Evolutionary conservation across 2,113 vertebrate species (phyloP), one percentile per base, ranked within the genome.

Genomic region (Syngnathus typhle): DNA sequence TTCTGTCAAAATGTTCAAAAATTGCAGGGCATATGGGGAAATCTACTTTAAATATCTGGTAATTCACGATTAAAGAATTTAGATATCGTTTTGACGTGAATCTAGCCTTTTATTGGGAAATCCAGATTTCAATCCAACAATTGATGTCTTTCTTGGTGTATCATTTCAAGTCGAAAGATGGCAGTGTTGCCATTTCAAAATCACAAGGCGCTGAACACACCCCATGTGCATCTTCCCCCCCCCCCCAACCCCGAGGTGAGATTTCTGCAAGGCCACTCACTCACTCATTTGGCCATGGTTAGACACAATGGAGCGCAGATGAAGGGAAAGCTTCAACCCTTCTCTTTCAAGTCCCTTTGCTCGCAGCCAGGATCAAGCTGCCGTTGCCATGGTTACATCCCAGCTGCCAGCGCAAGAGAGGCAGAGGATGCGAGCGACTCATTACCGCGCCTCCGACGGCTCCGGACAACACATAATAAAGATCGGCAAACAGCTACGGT

Each of bases 301-400:
- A 59, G 74, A 77, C 65, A 21, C 64, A 77, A 72, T 71, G 59
- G 80, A 74, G 82, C 49, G 52, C 71, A 78, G 82, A 87, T 78
- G 81, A 82, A 85, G 81, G 67, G 73, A 76, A 77, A 76, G 79
- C 71, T 83, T 84, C 84, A 84, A 86, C 68, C 66, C 83, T 86
- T 83, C 13, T 74, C 86, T 87, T 89, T 90, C 85, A 89, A 84
- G 90, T 84, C 79, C 77, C 76, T 76, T 72, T 7, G 65, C 82
- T 81, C 73, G 84, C 82, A 80, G 82, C 83, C 70, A 67, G 81
- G 81, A 86, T 84, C 82, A 82, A 91, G 80, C 87, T 88, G 88
- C 44, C 74, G 89, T 92, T 90, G 88, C 91, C 86, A 90, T 91
- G 90, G 90, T 84, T 87, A 92, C 90, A 81, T 76, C 75, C 68